A percentile compares a stretch with the other conserved stretches of the same genome.
These are phyloP conservation scores for Caradrina clavipalpis DNA, from an alignment of 2,888 invertebrate genomes.

Conservation along the genomic window DNA sequence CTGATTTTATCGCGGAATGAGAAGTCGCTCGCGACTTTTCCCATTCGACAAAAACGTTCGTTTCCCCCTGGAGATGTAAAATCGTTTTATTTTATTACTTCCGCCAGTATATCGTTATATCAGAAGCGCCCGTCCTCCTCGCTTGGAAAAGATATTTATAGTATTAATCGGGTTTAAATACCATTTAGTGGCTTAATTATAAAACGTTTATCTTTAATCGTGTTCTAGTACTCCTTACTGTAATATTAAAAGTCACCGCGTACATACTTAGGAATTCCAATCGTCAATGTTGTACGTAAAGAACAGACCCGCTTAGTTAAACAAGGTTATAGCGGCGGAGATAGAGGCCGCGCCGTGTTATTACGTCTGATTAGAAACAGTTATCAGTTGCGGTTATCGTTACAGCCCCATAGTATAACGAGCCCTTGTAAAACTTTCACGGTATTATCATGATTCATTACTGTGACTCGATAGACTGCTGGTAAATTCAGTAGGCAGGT, in stretches of 20 bases:
- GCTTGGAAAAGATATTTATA: constrained; percentile 78
- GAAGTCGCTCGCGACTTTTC: constrained; percentile 90
- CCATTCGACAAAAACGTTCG: constrained; percentile 90
- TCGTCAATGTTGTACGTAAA: constrained; percentile 45
- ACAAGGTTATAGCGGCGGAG: constrained; percentile 49
- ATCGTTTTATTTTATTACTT: constrained; percentile 91
- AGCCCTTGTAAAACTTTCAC: constrained; percentile 87
- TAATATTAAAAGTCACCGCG: constrained; percentile 22
- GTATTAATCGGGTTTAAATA: constrained; percentile 71
- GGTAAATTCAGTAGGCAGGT: constrained; percentile 79
- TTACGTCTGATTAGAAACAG: constrained; percentile 89
- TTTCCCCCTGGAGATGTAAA: constrained; percentile 90
- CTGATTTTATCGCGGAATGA: constrained; percentile 90
- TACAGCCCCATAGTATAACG: constrained; percentile 82
- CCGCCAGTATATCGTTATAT: constrained; percentile 89
- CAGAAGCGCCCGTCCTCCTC: constrained; percentile 80
- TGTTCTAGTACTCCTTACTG: neutral
- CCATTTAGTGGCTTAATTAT: constrained; percentile 38
- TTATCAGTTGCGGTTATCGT: constrained; percentile 89
- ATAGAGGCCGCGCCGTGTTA: constrained; percentile 71
- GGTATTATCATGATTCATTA: constrained; percentile 84
- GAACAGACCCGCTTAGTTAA: constrained; percentile 28
- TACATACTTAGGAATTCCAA: constrained; percentile 56
- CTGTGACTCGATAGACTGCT: constrained; percentile 81
- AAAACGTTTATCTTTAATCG: constrained; percentile 31